Evolutionary conservation across 2,888 invertebrate genomes (phyloP).

Genomic region (Andrena bicolor): DNA sequence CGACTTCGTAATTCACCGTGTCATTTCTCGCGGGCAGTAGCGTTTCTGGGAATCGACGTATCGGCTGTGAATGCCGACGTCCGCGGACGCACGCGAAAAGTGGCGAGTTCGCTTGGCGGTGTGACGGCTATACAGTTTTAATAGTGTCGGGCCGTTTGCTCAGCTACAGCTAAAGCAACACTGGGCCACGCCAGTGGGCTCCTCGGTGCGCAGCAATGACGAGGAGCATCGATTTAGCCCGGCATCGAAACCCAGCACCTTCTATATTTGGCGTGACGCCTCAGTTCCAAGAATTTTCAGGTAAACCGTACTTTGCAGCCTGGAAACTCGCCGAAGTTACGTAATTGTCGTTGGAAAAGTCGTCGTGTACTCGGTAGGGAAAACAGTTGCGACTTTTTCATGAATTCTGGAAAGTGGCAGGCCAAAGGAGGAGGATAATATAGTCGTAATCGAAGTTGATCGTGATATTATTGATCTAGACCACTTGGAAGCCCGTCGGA

Average conservation of each 20-base stretch:
- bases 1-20: slow-evolving; percentile 37
- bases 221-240: not conserved
- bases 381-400: too few relatives aligned
- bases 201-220: too few relatives aligned
- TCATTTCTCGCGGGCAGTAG: slow-evolving; percentile 21
- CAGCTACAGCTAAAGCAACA: not conserved
- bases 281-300: too few relatives aligned
- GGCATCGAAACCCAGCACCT: not conserved
- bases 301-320: too few relatives aligned
- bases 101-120: slow-evolving; percentile 32
- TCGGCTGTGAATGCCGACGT: slow-evolving; percentile 11
- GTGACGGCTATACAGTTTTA: slow-evolving; percentile 51
- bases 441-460: not conserved
- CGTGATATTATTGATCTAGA: not conserved
- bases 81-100: slow-evolving; percentile 22
- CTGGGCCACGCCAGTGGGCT: too few relatives aligned
- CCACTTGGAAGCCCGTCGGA: not conserved
- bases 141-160: slow-evolving; percentile 41
- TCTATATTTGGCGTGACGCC: too few relatives aligned
- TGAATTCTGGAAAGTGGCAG: not conserved
- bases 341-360: too few relatives aligned
- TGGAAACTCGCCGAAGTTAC: too few relatives aligned
- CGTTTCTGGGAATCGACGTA: slow-evolving; percentile 47
- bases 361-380: too few relatives aligned
- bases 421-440: not conserved